Evolutionary conservation across 2,113 vertebrate species (phyloP), one percentile per base, ranked within the genome.

Genomic region (Rhynchopsitta pachyrhyncha): DNA sequence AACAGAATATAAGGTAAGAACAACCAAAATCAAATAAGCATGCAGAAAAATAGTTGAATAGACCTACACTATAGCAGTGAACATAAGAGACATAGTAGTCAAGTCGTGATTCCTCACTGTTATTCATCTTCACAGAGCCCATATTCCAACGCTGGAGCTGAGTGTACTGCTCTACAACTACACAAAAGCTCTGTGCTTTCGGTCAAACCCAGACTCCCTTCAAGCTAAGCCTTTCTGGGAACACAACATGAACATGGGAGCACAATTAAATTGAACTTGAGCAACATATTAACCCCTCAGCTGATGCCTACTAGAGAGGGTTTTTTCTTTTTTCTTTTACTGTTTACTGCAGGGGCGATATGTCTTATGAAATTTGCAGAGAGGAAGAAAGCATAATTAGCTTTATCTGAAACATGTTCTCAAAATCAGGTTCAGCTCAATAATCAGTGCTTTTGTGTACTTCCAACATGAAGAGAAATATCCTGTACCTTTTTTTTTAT

Each of bases 31-130:
- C 41, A 81, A 88, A 66, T 2, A 57, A 82, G 53, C 95, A 95
- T 76, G 84, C 67, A 86, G 70, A 46, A 82, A 79, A 68, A 53
- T 1, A 78, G 50, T 19, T 39, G 41, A 63, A 74, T 35, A 29
- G 39, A 98, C 98, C 95, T 98, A 98, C 97, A 8, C 97, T 98
- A 84, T 97, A 98, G 96, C 98, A 98, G 97, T 98, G 97, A 55
- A 97, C 85, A 11, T 95, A 97, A 80, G 98, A 98, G 74, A 98
- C 19, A 42, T 16, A 86, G 67, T 53, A 78, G 84, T 97, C 98
- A 55, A 98, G 97, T 3, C 29, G 37, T 4, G 75, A 79, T 8
- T 41, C 75, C n/a, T 76, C 85, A 11, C 71, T 52, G 28, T 13
- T 76, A 4, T 23, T 77, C 93, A 91, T 96, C 92, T 92, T 86